Base-by-base conservation (phyloP, 2,888 invertebrate genomes). In the Saturnia pavonia region DNA sequence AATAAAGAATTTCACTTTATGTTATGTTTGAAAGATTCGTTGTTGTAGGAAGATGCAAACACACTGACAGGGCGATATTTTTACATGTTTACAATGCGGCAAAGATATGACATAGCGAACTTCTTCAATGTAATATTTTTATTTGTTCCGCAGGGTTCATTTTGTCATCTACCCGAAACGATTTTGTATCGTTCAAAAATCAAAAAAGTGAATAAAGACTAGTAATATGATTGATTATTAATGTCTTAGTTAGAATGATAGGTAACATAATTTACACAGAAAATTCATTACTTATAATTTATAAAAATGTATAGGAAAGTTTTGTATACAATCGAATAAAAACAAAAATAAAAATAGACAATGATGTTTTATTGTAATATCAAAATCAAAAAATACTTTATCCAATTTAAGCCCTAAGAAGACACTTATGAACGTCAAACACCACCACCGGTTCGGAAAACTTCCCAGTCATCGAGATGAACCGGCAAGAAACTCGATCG, bases 281-380 rank as follows among this genome's bases (percentile, higher is more conserved):
- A 83, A 80, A 81, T 84, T 83, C 80, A 83, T 82, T 83, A 81
- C 85, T 82, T 81, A 87, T 90, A 88, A 86, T 88, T 88, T 86
- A 86, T 84, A 85, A 88, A 85, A 85, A 88, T 89, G 86, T 89
- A 86, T 88, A 90, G 83, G 84, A 80, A 86, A 84, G 85, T 84
- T 90, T 89, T 88, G 83, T 87, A 88, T 83, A 83, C 88, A 83
- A 85, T 80, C 78, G 86, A 91, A 87, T 89, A 91, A 90, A 91
- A 92, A 88, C 84, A 82, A 83, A 85, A 89, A 91, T 92, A 92
- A 92, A 92, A 93, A 92, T 92, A 91, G 93, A 90, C 84, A 86
- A 79, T 82, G 88, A 82, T 75, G 86, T 93, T 92, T 92, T 74
- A 85, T 60, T 60, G 22, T 54, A n/a, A n/a, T n/a, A n/a, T n/a